Conservation (phyloP, 2,797 vertebrate genomes). For the Jordanella pulchra region DNA sequence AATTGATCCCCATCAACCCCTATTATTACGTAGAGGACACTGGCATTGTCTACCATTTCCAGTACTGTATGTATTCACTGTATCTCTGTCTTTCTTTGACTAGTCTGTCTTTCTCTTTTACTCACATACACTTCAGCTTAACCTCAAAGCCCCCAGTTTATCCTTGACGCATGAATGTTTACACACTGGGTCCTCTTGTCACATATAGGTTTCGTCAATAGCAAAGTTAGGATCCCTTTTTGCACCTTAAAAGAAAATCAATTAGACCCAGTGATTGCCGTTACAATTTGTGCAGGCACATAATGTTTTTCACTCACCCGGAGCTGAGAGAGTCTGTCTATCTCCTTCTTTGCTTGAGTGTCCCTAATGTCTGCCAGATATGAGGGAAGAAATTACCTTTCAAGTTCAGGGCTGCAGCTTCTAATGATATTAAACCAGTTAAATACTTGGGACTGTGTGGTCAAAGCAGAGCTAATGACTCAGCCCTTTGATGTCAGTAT, state of each 20-base stretch:
- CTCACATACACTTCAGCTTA: constrained; percentile 14
- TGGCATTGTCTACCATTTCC: constrained; percentile 19
- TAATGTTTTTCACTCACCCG: constrained; percentile 28
- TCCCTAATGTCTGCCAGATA: constrained; percentile 32
- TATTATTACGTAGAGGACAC: constrained; percentile 50
- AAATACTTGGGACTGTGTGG: constrained; percentile 8
- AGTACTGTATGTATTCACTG: constrained; percentile 21
- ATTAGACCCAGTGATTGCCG: constrained; percentile 57
- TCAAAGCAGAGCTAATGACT: constrained; percentile 17
- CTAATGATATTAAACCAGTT: constrained; percentile 16
- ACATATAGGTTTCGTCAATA: constrained; percentile 52
- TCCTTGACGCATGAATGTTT: constrained; percentile 30
- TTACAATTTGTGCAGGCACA: constrained; percentile 41
- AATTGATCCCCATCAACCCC: constrained; percentile 73
- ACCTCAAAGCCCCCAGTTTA: constrained; percentile 26
- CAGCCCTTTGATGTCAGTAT: constrained; percentile 7
- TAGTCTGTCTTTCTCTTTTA: constrained; percentile 17
- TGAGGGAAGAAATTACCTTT: constrained; percentile 13
- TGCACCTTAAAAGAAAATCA: constrained; percentile 71
- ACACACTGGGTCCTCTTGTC: constrained; percentile 38
- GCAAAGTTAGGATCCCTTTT: constrained; percentile 56
- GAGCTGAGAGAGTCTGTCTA: constrained; percentile 14
- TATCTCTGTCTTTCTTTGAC: background rate
- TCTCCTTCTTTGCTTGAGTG: constrained; percentile 21
- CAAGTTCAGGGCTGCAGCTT: constrained; percentile 11